Evolutionary conservation across 2,888 invertebrate species (phyloP), one percentile per base, ranked within the genome.

Genomic region (Tricholauxania praeusta): DNA sequence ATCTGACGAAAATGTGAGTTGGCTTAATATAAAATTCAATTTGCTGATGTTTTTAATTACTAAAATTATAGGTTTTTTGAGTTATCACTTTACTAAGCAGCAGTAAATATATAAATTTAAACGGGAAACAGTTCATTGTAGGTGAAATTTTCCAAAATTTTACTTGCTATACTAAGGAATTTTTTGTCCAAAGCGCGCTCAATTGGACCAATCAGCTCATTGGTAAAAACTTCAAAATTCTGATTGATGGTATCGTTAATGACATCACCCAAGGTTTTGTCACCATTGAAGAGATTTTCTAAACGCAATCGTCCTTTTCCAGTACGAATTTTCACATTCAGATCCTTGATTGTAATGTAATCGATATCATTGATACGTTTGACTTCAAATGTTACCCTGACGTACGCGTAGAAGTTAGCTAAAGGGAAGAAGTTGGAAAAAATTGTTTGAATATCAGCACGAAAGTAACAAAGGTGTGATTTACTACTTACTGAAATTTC

Each of bases 201-300:
- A 80, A 94, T 88, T 0, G 92, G 91, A 1, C 90, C 91, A 80
- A 93, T 92, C 7, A 95, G 88, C 81, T 94, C 94, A 67, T 90
- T 90, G 0, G 92, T 90, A 2, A 95, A 89, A 52, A 89, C 89
- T 80, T 91, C 90, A 91, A 94, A 94, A 84, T 94, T 94, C 65
- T 86, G 84, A 79, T 86, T 86, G 65, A 86, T 85, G 1, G 86
- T 84, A n/a, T 86, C 83, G 83, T 94, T 94, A 90, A 94, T 92
- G 7, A 92, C 90, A 62, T 91, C 89, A 53, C 93, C 93, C 15
- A 93, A 84, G 76, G 92, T 91, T 74, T 89, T 88, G 76, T 94
- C 92, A 0, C 92, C 93, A 72, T 93, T 91, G 81, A 94, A 94
- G 6, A 94, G 88, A 86, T 94, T 91, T n/a, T 92, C 91, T 55